These are phyloP conservation scores for Rutpela maculata DNA, from an alignment of 2,888 invertebrate genomes.

Conservation along the genomic window DNA sequence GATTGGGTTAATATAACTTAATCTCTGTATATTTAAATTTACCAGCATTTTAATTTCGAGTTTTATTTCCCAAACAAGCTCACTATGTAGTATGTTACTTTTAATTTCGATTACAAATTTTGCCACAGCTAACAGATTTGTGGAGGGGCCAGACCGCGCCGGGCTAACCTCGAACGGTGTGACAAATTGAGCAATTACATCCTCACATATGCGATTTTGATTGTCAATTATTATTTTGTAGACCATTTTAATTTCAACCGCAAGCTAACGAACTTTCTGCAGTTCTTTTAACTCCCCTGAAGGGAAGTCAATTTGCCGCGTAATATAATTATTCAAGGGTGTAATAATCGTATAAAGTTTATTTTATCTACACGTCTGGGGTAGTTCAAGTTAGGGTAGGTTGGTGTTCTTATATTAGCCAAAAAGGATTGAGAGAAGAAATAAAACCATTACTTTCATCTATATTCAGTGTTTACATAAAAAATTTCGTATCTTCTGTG, in stretches of 20 bases:
- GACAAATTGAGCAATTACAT: constrained; percentile 1
- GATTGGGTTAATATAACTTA: too few relatives aligned
- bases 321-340: too few relatives aligned
- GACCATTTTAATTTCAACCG: not conserved
- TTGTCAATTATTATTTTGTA: not conserved
- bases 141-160: not conserved
- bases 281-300: not conserved
- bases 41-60: not conserved
- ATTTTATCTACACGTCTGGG: too few relatives aligned
- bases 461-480: too few relatives aligned
- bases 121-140: not conserved
- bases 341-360: too few relatives aligned
- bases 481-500: too few relatives aligned
- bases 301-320: too few relatives aligned
- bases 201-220: not conserved
- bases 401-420: too few relatives aligned
- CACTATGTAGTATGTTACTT: not conserved
- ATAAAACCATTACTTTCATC: too few relatives aligned
- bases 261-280: not conserved
- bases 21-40: too few relatives aligned
- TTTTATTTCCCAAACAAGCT: not conserved
- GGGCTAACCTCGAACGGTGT: not conserved
- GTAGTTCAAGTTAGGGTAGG: too few relatives aligned
- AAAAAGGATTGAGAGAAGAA: too few relatives aligned
- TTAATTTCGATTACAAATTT: not conserved